A percentile compares a stretch with the other conserved stretches of the same genome.
phyloP scores from a whole-genome alignment of 2,888 invertebrate genomes.

The Tipula vernalis region DNA sequence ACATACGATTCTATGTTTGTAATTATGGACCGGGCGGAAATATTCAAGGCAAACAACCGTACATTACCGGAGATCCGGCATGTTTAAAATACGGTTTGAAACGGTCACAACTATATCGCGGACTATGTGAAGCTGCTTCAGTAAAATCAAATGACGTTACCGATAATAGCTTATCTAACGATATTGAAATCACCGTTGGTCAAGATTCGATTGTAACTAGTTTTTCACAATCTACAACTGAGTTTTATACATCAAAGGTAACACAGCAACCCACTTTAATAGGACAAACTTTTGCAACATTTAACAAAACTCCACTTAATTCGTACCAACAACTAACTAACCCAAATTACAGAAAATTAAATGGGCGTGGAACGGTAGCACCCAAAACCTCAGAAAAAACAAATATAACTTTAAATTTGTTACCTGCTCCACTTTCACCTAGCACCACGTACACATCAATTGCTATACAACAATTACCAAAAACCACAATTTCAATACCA shows the following conservation, averaged over 20 bases:
- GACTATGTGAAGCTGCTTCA: constrained; percentile 48
- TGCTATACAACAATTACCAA: not conserved
- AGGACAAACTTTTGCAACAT: not conserved
- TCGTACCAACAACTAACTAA: not conserved
- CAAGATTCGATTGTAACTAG: not conserved
- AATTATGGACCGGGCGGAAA: constrained; percentile 80
- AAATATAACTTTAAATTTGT: not conserved
- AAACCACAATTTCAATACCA: not conserved
- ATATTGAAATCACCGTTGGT: not conserved
- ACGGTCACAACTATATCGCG: constrained; percentile 58
- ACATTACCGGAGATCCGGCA: constrained; percentile 59
- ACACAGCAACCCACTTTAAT: too few species aligned
- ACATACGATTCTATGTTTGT: constrained; percentile 56
- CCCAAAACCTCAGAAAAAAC: not conserved
- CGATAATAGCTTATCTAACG: not conserved
- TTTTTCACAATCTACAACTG: constrained; percentile 16
- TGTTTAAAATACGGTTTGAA: constrained; percentile 57
- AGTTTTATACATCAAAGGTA: constrained; percentile 14
- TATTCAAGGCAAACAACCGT: constrained; percentile 61
- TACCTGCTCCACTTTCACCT: not conserved
- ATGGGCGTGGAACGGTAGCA: too few species aligned
- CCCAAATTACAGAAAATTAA: too few species aligned
- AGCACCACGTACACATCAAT: not conserved
- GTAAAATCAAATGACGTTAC: not conserved
- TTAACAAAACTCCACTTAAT: not conserved